Conservation (phyloP, 2,888 invertebrate species). For the Metalampra italica region DNA sequence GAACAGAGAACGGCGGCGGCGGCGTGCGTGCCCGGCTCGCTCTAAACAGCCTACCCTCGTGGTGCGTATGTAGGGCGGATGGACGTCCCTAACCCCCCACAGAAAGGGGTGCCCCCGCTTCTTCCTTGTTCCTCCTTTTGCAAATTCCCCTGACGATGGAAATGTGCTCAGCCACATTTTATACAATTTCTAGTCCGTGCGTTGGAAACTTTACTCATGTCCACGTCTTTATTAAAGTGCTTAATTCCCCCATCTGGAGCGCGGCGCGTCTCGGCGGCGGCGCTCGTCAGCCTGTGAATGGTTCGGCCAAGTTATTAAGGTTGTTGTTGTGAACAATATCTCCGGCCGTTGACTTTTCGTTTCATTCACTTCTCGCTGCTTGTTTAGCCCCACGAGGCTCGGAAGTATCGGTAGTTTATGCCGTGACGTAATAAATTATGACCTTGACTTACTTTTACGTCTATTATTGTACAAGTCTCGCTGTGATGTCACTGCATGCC, state of each 20-base stretch:
- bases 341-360: slow-evolving; percentile 60
- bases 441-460: slow-evolving; percentile 3
- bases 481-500: no score
- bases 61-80: slow-evolving; percentile 69
- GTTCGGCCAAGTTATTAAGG: slow-evolving; percentile 52
- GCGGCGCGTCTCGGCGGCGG: slow-evolving; percentile 15
- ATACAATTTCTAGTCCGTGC: slow-evolving; percentile 74
- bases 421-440: slow-evolving; percentile 8
- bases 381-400: slow-evolving; percentile 30
- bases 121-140: slow-evolving; percentile 78
- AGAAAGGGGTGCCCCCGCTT: slow-evolving; percentile 73
- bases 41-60: slow-evolving; percentile 73
- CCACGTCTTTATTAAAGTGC: slow-evolving; percentile 27
- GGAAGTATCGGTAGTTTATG: slow-evolving; percentile 17
- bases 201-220: slow-evolving; percentile 50
- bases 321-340: slow-evolving; percentile 54
- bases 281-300: slow-evolving; percentile 39
- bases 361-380: slow-evolving; percentile 47
- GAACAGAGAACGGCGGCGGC: slow-evolving; percentile 60
- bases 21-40: slow-evolving; percentile 73
- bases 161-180: slow-evolving; percentile 78
- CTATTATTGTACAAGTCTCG: neutral
- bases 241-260: slow-evolving; percentile 20
- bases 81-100: slow-evolving; percentile 60
- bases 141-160: slow-evolving; percentile 79